These are phyloP conservation scores for Misgurnus anguillicaudatus DNA, from an alignment of 2,113 vertebrate species.

Conservation along the genomic window DNA sequence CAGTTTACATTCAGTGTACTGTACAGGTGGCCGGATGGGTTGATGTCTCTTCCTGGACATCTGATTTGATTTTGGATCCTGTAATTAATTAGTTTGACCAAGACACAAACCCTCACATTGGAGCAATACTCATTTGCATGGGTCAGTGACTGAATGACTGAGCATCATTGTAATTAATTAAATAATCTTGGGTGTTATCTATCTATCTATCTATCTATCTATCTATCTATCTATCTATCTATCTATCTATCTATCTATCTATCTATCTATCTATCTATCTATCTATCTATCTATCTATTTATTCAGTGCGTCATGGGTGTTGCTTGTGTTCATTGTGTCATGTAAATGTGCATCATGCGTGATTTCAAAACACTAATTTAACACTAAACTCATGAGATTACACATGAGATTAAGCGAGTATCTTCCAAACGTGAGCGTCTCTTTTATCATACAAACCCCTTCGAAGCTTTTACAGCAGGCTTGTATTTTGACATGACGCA, in stretches of 20 bases:
- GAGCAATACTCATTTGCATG: conserved; percentile 15
- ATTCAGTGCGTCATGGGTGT: neutral
- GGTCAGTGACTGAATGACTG: conserved; percentile 22
- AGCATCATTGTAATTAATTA: conserved; percentile 24
- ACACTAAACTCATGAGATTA: no score
- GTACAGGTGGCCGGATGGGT: neutral
- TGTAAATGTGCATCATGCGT: no score
- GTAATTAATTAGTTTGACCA: conserved; percentile 12
- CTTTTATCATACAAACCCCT: no score
- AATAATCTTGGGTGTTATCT: no score
- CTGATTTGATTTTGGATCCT: conserved; percentile 49
- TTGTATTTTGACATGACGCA: no score
- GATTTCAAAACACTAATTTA: no score
- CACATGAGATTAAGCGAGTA: no score
- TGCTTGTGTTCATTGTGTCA: no score
- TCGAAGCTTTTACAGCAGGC: no score
- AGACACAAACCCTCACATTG: neutral
- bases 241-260: neutral
- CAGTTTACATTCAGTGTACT: conserved; percentile 42
- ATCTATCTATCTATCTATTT: no score
- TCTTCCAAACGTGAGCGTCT: no score
- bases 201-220: neutral
- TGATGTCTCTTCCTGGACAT: conserved; percentile 49
- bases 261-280: neutral
- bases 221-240: conserved; percentile 15